Conservation (phyloP, 92 coral and sea anemone species). For the Diadumene lineata region DNA sequence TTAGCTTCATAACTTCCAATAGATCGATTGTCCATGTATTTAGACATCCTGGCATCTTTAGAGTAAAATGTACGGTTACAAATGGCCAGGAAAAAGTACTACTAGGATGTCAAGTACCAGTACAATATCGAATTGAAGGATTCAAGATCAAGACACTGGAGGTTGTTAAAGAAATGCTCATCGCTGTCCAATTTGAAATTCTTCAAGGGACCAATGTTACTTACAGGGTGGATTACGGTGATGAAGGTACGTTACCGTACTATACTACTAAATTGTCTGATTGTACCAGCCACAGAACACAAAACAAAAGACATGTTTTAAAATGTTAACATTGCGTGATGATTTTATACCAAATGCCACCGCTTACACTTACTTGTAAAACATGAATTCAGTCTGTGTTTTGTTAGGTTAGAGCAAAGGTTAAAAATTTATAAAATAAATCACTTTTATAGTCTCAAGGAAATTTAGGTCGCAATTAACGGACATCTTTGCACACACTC, state of each 20-base stretch:
- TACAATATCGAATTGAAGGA: slow-evolving; percentile 47
- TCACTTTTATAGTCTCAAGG: too few species aligned
- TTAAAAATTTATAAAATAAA: too few species aligned
- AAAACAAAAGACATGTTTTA: too few species aligned
- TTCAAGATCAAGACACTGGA: slow-evolving; percentile 49
- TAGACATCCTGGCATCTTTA: slow-evolving; percentile 50
- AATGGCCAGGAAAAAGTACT: slow-evolving; percentile 29
- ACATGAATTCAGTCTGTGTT: too few species aligned
- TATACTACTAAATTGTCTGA: too few species aligned
- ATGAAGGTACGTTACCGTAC: slow-evolving; percentile 51
- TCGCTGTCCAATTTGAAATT: slow-evolving; percentile 56
- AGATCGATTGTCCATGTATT: slow-evolving; percentile 44
- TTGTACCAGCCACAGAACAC: too few species aligned
- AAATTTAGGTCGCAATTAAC: too few species aligned
- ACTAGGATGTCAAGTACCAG: slow-evolving; percentile 42
- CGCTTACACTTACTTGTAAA: too few species aligned
- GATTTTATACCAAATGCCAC: too few species aligned
- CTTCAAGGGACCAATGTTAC: slow-evolving; percentile 59
- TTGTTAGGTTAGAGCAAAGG: too few species aligned
- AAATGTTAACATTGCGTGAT: too few species aligned
- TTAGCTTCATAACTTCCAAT: neutral
- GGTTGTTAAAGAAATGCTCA: slow-evolving; percentile 12
- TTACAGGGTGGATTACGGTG: slow-evolving; percentile 71
- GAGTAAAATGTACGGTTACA: slow-evolving; percentile 49
- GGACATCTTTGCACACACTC: too few species aligned